phyloP scores from a whole-genome alignment of 2,113 vertebrate species.

The Aptenodytes patagonicus region DNA sequence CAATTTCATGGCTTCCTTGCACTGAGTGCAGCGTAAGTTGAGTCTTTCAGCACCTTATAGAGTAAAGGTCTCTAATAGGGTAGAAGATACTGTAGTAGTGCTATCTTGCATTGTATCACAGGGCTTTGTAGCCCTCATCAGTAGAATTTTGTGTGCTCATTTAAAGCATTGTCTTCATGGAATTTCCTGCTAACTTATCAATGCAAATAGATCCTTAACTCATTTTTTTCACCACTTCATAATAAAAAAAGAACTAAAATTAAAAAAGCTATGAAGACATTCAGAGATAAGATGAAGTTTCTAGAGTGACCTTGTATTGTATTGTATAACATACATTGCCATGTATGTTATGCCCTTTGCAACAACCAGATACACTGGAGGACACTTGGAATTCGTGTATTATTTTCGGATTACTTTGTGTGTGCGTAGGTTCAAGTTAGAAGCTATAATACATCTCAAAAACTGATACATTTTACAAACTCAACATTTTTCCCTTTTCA shows the following conservation, averaged over 20 bases:
- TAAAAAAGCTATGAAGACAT: background rate
- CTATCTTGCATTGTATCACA: background rate
- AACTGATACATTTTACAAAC: background rate
- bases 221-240: background rate
- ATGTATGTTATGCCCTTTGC: background rate
- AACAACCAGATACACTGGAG: background rate
- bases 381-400: fast-evolving
- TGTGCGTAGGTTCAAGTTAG: background rate
- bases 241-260: background rate
- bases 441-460: background rate
- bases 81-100: background rate
- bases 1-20: conserved; percentile 21
- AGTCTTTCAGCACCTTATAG: background rate
- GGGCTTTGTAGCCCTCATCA: background rate
- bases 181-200: background rate
- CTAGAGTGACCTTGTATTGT: background rate
- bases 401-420: background rate
- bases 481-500: background rate
- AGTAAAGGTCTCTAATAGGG: background rate
- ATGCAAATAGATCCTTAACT: background rate
- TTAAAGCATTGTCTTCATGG: background rate
- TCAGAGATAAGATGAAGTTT: background rate
- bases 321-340: background rate
- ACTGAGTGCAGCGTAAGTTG: background rate
- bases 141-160: background rate